Evolutionary conservation across 2,888 invertebrate genomes (phyloP).

Genomic region (Ptilodon capucinus): DNA sequence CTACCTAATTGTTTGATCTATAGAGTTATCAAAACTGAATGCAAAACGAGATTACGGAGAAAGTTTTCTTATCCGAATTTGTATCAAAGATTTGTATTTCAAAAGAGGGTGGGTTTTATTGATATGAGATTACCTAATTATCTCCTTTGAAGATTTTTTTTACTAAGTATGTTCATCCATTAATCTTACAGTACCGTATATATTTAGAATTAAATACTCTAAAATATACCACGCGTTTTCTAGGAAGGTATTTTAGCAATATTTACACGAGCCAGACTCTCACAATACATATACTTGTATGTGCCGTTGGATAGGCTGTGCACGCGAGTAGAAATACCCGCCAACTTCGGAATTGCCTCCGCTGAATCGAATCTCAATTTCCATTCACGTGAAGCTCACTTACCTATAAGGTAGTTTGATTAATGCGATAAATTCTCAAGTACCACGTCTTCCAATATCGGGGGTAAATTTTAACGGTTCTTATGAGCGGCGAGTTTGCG

Average conservation of each 20-base stretch:
- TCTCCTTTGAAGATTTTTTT: background rate
- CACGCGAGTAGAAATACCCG: slow-evolving; percentile 12
- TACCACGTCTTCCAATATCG: slow-evolving; percentile 38
- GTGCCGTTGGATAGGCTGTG: slow-evolving; percentile 3
- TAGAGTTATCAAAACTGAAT: background rate
- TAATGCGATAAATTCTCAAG: slow-evolving; percentile 56
- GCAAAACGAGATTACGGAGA: background rate
- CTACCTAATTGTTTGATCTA: background rate
- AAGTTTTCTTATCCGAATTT: background rate
- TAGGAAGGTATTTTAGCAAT: slow-evolving; percentile 14
- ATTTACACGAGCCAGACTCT: slow-evolving; percentile 14
- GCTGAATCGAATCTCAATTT: slow-evolving; percentile 45
- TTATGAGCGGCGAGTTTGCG: slow-evolving; percentile 25
- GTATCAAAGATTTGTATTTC: background rate
- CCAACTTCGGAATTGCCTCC: slow-evolving; percentile 29
- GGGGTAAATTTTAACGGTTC: slow-evolving; percentile 45
- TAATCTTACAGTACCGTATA: background rate
- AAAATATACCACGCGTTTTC: slow-evolving; percentile 11
- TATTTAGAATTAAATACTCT: slow-evolving; percentile 1
- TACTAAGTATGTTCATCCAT: too few species aligned
- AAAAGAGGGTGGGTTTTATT: background rate
- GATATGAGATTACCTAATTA: background rate
- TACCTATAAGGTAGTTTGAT: slow-evolving; percentile 50
- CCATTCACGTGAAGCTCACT: slow-evolving; percentile 34
- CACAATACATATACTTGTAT: slow-evolving; percentile 19